A percentile compares a stretch with the other conserved stretches of the same genome.
These are phyloP conservation scores for Lithobates sylvaticus DNA, from an alignment of 2,797 vertebrate species.

Conservation along the genomic window DNA sequence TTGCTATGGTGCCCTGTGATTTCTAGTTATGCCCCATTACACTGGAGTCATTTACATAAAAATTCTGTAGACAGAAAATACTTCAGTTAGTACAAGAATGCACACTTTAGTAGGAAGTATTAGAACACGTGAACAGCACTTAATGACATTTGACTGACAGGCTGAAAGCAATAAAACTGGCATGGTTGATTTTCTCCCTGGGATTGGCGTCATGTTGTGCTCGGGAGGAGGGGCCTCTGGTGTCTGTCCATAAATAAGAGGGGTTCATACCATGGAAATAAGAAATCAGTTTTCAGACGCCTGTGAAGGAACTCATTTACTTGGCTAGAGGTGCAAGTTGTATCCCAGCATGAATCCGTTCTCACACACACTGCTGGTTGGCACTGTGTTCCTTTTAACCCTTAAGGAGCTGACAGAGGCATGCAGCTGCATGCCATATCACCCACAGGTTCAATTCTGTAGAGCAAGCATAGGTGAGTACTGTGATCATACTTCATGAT, in stretches of 20 bases:
- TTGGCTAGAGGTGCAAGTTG: constrained; percentile 29
- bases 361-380: constrained; percentile 66
- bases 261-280: constrained; percentile 58
- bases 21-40: too few species aligned
- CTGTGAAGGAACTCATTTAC: constrained; percentile 15
- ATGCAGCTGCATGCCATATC: constrained; percentile 85
- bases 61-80: too few species aligned
- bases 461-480: constrained; percentile 86
- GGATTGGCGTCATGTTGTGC: constrained; percentile 58
- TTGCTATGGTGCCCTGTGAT: too few species aligned
- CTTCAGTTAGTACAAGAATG: too few species aligned
- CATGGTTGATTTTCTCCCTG: constrained; percentile 61
- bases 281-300: constrained; percentile 54
- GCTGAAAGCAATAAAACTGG: constrained; percentile 17
- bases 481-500: not conserved
- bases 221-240: constrained; percentile 69
- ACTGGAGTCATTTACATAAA: too few species aligned
- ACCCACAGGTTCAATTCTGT: constrained; percentile 91
- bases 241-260: constrained; percentile 70
- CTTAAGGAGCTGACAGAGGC: constrained; percentile 76
- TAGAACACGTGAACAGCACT: too few species aligned
- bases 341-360: constrained; percentile 65
- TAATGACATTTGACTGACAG: not conserved
- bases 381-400: constrained; percentile 78
- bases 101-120: too few species aligned